Evolutionary conservation across 1,140 invertebrate species (phyloP).

Genomic region (Philotrypesis tridentata): DNA sequence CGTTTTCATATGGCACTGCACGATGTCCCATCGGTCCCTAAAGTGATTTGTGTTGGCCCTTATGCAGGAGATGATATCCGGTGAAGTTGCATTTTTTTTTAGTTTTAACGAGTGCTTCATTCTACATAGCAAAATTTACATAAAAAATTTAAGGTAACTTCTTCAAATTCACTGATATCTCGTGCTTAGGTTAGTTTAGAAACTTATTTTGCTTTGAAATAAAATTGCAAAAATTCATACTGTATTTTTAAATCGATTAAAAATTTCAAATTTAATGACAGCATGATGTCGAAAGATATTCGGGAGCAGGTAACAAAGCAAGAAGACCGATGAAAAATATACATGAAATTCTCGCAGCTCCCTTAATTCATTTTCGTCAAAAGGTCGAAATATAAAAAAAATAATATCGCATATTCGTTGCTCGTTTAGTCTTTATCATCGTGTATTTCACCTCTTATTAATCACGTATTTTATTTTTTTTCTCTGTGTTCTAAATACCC

Average conservation of each 20-base stretch:
- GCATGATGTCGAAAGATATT: background rate
- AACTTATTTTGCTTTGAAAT: too few relatives aligned
- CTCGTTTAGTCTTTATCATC: conserved; percentile 45
- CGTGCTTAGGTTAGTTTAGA: too few relatives aligned
- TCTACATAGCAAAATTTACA: background rate
- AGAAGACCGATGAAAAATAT: conserved; percentile 4
- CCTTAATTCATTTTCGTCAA: conserved; percentile 2
- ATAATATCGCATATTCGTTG: conserved; percentile 51
- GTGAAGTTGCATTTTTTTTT: background rate
- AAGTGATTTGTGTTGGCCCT: conserved; percentile 10
- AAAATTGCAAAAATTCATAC: too few relatives aligned
- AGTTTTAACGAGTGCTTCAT: background rate
- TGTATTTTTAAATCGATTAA: background rate
- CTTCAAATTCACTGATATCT: background rate
- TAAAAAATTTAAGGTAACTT: background rate
- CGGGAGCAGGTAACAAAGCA: background rate
- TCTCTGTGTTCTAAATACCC: background rate
- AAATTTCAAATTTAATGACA: background rate
- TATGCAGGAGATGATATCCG: background rate
- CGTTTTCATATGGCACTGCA: conserved; percentile 36
- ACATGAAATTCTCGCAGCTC: background rate
- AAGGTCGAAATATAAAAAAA: conserved; percentile 43
- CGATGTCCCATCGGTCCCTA: conserved; percentile 28
- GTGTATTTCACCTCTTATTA: background rate
- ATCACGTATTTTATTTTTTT: conserved; percentile 29